Evolutionary conservation across 2,113 vertebrate genomes (phyloP), one percentile per base, ranked within the genome.

Genomic region (Psilopsiagon aurifrons): DNA sequence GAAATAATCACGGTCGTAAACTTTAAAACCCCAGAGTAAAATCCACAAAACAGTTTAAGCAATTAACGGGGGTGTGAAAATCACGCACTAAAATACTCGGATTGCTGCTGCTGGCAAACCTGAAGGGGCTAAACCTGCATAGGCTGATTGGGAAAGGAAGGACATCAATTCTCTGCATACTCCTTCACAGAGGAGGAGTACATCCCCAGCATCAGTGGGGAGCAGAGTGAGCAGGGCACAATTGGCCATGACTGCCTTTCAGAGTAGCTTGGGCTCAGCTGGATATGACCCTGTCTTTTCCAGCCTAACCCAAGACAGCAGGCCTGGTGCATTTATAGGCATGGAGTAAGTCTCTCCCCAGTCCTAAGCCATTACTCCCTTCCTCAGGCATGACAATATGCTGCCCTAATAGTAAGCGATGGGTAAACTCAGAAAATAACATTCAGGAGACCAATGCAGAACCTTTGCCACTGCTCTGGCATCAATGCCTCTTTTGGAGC

Each of bases 261-360:
- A 76, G 63, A 11, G 9, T 18, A 14, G 35, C 33, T 37, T 17
- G 76, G 39, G 19, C 84, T 70, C 13, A 57, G 37, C 17, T 54
- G 67, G 41, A 59, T 52, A 68, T 5, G 2, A 33, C 6, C 10
- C 4, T 8, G 7, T 28, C 49, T 41, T 69, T 74, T 52, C 33
- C 55, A 67, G 83, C 19, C 10, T 31, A 12, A 41, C 8, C 2
- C 4, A 37, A 74, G 27, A 41, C 62, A 33, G 82, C 31, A 19
- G 25, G 27, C 44, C 20, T 60, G 66, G 39, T 17, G 33, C 29
- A 5, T 29, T 44, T 29, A 27, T 25, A 52, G 63, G 31, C 55
- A 51, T 2, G 2, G 51, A 8, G 22, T 7, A 15, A 49, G 19
- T 2, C 47, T 43, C 49, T 49, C 18, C 44, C 49, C 0, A 0